Evolutionary conservation across 1,140 invertebrate species (phyloP).

Genomic region (Patella vulgata): DNA sequence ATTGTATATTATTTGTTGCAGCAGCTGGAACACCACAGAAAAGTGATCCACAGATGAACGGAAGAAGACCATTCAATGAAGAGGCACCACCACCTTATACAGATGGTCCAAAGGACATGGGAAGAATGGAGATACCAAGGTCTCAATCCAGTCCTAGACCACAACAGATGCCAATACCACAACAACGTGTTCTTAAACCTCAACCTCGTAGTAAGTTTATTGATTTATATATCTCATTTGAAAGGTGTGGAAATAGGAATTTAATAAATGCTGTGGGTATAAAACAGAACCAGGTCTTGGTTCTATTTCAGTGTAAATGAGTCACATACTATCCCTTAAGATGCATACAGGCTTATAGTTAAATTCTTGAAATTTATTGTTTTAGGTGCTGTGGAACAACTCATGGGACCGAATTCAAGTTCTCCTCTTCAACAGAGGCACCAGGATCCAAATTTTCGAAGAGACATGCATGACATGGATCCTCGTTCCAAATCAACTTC

Average conservation of each 20-base stretch:
- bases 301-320: too few species aligned
- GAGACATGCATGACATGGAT: conserved; percentile 41
- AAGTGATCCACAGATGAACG: neutral
- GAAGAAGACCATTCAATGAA: conserved; percentile 38
- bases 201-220: too few species aligned
- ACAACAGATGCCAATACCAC: neutral
- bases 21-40: neutral
- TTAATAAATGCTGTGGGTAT: too few species aligned
- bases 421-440: conserved; percentile 13
- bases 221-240: too few species aligned
- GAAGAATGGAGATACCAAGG: conserved; percentile 1
- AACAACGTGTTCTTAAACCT: neutral
- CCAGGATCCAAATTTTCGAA: conserved; percentile 14
- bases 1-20: neutral
- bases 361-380: too few species aligned
- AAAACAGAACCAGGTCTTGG: too few species aligned
- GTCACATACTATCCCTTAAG: too few species aligned
- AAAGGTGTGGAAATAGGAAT: too few species aligned
- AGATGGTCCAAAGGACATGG: conserved; percentile 20
- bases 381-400: too few species aligned
- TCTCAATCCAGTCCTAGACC: conserved; percentile 9
- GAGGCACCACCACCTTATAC: conserved; percentile 48
- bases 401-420: too few species aligned
- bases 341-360: too few species aligned
- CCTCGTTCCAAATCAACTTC: conserved; percentile 57